phyloP scores from a whole-genome alignment of 2,888 invertebrate genomes.

The Rotaria sp. region DNA sequence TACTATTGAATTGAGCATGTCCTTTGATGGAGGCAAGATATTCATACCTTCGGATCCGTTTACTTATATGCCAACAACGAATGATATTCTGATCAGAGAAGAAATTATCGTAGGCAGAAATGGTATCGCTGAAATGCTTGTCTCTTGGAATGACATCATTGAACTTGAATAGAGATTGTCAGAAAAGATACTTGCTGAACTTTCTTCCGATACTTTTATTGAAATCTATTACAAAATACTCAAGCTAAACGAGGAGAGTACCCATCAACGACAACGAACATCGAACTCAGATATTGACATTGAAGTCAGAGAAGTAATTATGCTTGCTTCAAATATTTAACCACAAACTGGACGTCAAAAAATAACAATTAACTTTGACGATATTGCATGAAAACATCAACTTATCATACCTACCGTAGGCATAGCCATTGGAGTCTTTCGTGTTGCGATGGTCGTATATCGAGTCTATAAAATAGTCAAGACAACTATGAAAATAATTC shows the following conservation, averaged over 20 bases:
- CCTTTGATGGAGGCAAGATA: background rate
- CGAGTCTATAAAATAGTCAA: background rate
- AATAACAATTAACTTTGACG: background rate
- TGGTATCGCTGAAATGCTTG: background rate
- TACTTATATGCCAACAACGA: background rate
- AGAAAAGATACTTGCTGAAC: no score
- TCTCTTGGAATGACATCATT: background rate
- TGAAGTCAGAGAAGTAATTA: background rate
- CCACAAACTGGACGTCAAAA: background rate
- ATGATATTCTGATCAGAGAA: background rate
- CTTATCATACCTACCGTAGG: background rate
- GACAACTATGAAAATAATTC: background rate
- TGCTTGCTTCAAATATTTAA: background rate
- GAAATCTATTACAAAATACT: background rate
- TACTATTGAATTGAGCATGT: background rate
- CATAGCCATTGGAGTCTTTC: background rate
- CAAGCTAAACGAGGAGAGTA: background rate
- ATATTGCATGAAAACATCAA: background rate
- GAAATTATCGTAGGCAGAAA: background rate
- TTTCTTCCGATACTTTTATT: background rate
- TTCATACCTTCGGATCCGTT: background rate
- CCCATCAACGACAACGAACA: background rate
- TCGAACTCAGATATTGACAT: background rate
- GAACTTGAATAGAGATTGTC: constrained; percentile 6
- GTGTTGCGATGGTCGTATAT: background rate